phyloP scores from a whole-genome alignment of 2,797 vertebrate genomes.

The Eleutherodactylus coqui region DNA sequence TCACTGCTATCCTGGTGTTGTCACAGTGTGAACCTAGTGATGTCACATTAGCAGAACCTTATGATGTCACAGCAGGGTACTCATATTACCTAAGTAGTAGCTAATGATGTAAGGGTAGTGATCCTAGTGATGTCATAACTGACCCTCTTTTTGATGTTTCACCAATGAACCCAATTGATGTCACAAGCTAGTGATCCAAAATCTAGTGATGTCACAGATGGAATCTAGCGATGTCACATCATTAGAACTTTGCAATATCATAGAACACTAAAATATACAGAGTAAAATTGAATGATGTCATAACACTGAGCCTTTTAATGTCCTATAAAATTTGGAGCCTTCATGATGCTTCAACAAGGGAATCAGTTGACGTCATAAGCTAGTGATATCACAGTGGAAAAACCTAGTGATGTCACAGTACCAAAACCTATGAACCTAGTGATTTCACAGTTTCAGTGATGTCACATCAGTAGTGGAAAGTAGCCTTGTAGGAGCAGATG shows the following conservation, averaged over 20 bases:
- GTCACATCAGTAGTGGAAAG: not conserved
- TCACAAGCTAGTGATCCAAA: not conserved
- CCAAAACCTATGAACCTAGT: too few species aligned
- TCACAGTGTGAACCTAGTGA: not conserved
- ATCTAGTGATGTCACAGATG: not conserved
- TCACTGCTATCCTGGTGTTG: not conserved
- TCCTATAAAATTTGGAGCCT: too few species aligned
- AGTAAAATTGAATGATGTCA: too few species aligned
- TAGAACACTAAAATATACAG: too few species aligned
- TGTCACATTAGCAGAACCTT: not conserved
- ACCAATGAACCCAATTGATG: not conserved
- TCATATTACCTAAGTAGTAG: not conserved
- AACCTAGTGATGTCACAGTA: not conserved
- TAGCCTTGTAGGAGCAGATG: too few species aligned
- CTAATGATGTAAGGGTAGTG: not conserved
- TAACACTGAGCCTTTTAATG: not conserved
- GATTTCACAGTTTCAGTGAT: not conserved
- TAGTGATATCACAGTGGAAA: not conserved
- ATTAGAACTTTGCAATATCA: not conserved
- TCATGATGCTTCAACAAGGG: too few species aligned
- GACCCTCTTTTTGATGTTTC: too few species aligned
- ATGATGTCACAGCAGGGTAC: not conserved
- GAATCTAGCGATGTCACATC: not conserved
- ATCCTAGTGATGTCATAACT: not conserved
- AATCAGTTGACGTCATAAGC: not conserved